Evolutionary conservation across 1,140 invertebrate species (phyloP), one percentile per base, ranked within the genome.

Genomic region (Leptestheria dahalacensis): DNA sequence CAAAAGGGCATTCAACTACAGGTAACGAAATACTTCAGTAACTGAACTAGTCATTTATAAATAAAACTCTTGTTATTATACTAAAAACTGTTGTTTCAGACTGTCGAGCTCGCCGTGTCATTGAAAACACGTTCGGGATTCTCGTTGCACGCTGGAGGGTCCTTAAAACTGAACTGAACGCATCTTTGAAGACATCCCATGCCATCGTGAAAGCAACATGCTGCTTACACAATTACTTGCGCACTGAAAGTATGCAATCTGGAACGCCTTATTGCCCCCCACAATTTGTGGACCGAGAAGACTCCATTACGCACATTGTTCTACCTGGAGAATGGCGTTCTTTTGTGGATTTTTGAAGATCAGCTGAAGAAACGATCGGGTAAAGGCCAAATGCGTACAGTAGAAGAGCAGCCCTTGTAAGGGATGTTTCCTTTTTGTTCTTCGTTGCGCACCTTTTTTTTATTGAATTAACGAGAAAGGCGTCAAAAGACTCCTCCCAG

Each of bases 1-100:
- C 52, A 23, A 65, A 61, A 51, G 64, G 23, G 63, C 68, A 6
- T 68, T 66, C 48, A 68, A 67, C 60, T 67, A 67, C 46, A 59
- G 66, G 29, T 61, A 24, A 48, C 20, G 47, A 58, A 2, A 57
- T 51, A 23, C 2, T 51, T 10, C 1, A 51, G 2, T 51, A 23
- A 51, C 25, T 3, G 21, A n/a, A 11, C 20, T 10, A 51, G 20
- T 24, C 6, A 41, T 6, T 41, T 41, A 9, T 6, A 9, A 41
- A 41, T 41, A 9, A 41, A 41, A 41, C 33, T 41, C 33, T 41
- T 41, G 6, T 41, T 41, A 41, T n/a, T n/a, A n/a, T n/a, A n/a
- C n/a, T n/a, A n/a, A n/a, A n/a, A n/a, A n/a, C n/a, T n/a, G n/a
- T n/a, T n/a, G n/a, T 54, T 55, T 58, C 46, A 50, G 55, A 57